Evolutionary conservation across 1,140 invertebrate genomes (phyloP), one percentile per base, ranked within the genome.

Genomic region (Drosophila hydei): DNA sequence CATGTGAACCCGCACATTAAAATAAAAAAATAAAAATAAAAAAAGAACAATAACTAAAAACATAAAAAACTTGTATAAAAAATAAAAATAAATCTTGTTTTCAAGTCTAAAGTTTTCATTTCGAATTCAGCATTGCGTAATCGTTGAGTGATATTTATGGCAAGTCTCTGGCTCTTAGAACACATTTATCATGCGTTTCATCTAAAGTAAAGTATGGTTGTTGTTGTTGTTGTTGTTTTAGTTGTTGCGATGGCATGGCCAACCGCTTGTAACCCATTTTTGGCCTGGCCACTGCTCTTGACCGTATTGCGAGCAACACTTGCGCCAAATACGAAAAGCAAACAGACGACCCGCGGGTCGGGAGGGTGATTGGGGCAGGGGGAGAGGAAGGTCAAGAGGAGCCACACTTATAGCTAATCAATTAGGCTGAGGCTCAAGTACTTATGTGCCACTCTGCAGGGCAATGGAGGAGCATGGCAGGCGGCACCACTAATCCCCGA

Each of bases 241-340:
- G 18, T 6, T 42, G 56, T n/a, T 61, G 51, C 27, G 73, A 67
- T 33, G 73, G 69, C 80, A 84, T 68, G 80, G 80, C 25, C 80
- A 87, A 85, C 80, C 19, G 63, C 58, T 85, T 77, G 43, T 77
- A 87, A 61, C 64, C 80, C 80, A 80, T 85, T 80, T 84, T 87
- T 77, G 81, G 78, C 60, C 48, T 67, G 71, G 45, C 71, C 48
- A 72, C 43, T 70, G 77, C 63, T 77, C 80, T 75, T 85, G 80
- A 75, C 80, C 80, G 77, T 61, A 55, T 80, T 85, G 69, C 48
- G 52, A 33, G 62, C 19, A 18, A 36, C 45, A 64, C 27, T 58
- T 70, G 48, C 33, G 33, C 79, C 80, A 87, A 74, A 87, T 87
- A 77, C 56, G 81, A 64, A 27, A 19, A 48, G 54, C 56, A n/a